Base-by-base conservation (phyloP, 2,113 vertebrate genomes). In the Euleptes europaea region DNA sequence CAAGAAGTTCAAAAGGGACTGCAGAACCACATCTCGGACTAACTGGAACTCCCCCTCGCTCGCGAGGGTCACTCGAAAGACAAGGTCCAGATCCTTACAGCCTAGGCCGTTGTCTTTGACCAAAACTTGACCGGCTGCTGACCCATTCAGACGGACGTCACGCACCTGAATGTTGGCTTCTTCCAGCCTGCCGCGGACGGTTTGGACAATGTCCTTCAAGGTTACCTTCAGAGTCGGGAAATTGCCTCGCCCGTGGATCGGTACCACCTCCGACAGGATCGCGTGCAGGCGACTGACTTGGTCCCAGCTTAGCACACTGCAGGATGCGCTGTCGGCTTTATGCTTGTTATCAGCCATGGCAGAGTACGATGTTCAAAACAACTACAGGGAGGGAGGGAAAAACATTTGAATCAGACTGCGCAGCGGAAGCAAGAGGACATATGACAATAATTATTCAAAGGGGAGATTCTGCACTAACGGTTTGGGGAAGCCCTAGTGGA, bases 71-170 rank as follows among this genome's bases (percentile, higher is more conserved):
- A 99, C 98, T 60, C 98, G 97, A 92, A 99, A 99, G 94, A 99
- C 98, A 79, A 99, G 95, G 76, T 99, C 99, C 95, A 99, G 96
- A 87, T 99, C 99, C 92, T 99, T 99, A 96, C 98, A 99, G 75
- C 98, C 98, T 96, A 99, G 94, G 77, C 98, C 97, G 0, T 98
- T 97, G 90, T 99, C 98, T 94, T 98, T 98, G 84, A 98, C 98
- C 93, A 99, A 92, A 74, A 99, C 98, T 0, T 99, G 99, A 82
- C 98, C 99, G 44, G 99, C 98, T 0, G 98, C 98, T 35, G 98
- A 99, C 85, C 99, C 99, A 0, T 99, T 99, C 65, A 99, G 96
- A 1, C 99, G 97, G 6, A 99, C 90, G 1, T 99, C 98, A 0
- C 94, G 97, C n/a, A 99, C 98, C 7, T 77, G 66, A 80, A 99